Evolutionary conservation across 2,888 invertebrate genomes (phyloP).

Genomic region (Thymelicus sylvestris): DNA sequence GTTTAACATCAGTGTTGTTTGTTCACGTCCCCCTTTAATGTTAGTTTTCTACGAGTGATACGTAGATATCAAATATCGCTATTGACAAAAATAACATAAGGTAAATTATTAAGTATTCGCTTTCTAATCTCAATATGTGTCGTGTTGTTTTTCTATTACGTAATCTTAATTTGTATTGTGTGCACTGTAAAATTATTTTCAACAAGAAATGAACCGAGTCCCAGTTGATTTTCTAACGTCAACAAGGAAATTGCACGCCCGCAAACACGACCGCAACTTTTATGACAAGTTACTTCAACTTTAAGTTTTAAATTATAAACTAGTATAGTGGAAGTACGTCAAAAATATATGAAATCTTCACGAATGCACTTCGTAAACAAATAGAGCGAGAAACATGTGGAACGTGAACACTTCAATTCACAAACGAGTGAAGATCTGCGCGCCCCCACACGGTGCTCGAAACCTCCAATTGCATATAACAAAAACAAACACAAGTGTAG

Average conservation of each 20-base stretch:
- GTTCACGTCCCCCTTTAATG: slow-evolving; percentile 21
- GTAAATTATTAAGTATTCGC: background rate
- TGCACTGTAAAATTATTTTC: background rate
- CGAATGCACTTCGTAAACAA: slow-evolving; percentile 27
- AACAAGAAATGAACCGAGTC: slow-evolving; percentile 47
- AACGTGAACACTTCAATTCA: slow-evolving; percentile 60
- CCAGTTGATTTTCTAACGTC: slow-evolving; percentile 58
- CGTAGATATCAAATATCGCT: slow-evolving; percentile 7
- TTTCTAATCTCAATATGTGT: background rate
- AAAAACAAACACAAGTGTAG: slow-evolving; percentile 79
- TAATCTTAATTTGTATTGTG: background rate
- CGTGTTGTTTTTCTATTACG: background rate
- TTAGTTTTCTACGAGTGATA: background rate
- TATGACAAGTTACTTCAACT: slow-evolving; percentile 55
- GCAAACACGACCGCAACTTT: slow-evolving; percentile 52
- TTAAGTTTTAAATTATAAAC: slow-evolving; percentile 57
- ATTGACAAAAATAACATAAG: background rate
- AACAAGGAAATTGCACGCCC: slow-evolving; percentile 61
- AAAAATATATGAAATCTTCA: slow-evolving; percentile 27
- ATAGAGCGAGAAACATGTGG: slow-evolving; percentile 35
- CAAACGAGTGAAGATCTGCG: slow-evolving; percentile 70
- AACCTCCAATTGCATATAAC: slow-evolving; percentile 81
- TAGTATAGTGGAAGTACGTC: slow-evolving; percentile 20
- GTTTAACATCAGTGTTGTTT: slow-evolving; percentile 53
- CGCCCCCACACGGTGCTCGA: slow-evolving; percentile 68